Base-by-base conservation (phyloP, 2,888 invertebrate genomes). In the Tenthredo distinguenda region DNA sequence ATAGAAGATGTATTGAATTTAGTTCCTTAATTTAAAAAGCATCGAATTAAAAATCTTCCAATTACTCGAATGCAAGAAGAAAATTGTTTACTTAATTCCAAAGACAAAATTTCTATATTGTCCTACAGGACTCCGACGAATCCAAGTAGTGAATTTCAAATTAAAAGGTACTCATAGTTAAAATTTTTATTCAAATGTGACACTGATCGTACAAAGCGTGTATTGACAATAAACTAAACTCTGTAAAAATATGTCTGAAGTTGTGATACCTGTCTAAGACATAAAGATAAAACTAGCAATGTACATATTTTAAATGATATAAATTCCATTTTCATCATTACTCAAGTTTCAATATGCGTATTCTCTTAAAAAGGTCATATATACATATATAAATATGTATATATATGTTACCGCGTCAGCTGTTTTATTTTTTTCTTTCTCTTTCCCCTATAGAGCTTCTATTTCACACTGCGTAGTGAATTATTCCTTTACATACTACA, bases 151-250 rank as follows among this genome's bases (percentile, higher is more conserved):
- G 9, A 43, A 26, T 74, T 37, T 21, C 0, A n/a, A 74, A 21
- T 74, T 2, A 21, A 74, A 74, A 74, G 43, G 4, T n/a, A 43
- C 5, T 74, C 21, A 74, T 40, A 74, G 72, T 74, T 43, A 43
- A 74, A 74, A 74, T 18, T 21, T 74, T 74, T 74, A 74, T 74
- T 43, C 10, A 74, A 74, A 74, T 74, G 15, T n/a, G 62, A 74
- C 40, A 74, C 43, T 74, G 21, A 74, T 74, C 21, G 72, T 74
- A 74, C 43, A 74, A 74, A 71, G 31, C 71, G 71, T 71, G 10
- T 37, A 18, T 31, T 15, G 18, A 71, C 71, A 26, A 71, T 71
- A n/a, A 71, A 21, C 34, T 37, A 62, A 21, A 21, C 62, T 62
- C 62, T 62, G 26, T 62, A 62, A 62, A 26, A 62, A 26, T 62